phyloP scores from a whole-genome alignment of 2,888 invertebrate genomes.

The Caenorhabditis macrosperma region DNA sequence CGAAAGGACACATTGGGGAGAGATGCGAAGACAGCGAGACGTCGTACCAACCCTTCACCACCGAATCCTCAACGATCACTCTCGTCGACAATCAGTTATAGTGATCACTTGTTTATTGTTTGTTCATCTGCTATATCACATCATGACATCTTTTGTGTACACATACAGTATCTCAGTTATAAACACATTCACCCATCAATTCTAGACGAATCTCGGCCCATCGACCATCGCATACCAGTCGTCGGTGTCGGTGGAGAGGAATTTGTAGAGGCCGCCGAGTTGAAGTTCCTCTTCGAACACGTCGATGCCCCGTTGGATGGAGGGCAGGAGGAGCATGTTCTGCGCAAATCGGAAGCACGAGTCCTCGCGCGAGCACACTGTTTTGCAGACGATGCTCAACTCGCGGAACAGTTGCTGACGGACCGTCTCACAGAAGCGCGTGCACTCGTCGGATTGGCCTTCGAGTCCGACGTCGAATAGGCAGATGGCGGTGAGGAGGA shows the following conservation, averaged over 20 bases:
- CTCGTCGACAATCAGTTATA: conserved; percentile 44
- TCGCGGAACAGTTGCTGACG: conserved; percentile 38
- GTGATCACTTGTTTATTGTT: not conserved
- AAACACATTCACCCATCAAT: not conserved
- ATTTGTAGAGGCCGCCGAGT: conserved; percentile 39
- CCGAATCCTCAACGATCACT: conserved; percentile 40
- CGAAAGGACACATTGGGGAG: conserved; percentile 59
- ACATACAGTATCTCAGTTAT: conserved; percentile 35
- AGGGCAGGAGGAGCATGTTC: conserved; percentile 37
- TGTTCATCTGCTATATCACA: not conserved
- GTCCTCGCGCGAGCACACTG: conserved; percentile 13
- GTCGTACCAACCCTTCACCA: conserved; percentile 40
- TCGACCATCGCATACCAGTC: conserved; percentile 51
- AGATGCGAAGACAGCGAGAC: conserved; percentile 57
- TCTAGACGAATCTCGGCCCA: conserved; percentile 31
- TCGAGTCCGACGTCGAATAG: conserved; percentile 43
- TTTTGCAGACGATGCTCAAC: conserved; percentile 33
- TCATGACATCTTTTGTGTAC: conserved; percentile 47
- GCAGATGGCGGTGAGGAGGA: conserved; percentile 30
- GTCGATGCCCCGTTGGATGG: conserved; percentile 48
- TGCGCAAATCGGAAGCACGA: conserved; percentile 38
- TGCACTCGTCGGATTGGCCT: conserved; percentile 36
- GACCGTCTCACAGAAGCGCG: conserved; percentile 14
- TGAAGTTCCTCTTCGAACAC: conserved; percentile 51
- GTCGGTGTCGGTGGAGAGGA: conserved; percentile 32